Evolutionary conservation across 2,888 invertebrate genomes (phyloP).

Genomic region (Perizoma affinitatum): DNA sequence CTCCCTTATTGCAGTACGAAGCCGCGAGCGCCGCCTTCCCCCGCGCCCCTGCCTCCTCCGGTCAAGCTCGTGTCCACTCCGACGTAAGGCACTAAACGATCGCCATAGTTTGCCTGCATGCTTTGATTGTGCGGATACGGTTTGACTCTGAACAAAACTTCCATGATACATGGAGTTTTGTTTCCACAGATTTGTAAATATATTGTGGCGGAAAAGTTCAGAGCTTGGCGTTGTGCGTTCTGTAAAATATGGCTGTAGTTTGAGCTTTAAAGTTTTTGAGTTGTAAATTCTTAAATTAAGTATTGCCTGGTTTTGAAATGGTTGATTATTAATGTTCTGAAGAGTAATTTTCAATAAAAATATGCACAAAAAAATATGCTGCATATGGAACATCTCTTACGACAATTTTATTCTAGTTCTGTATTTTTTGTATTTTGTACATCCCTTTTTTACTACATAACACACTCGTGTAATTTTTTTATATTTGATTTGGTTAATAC

Average conservation of each 20-base stretch:
- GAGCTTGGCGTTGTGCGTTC: conserved; percentile 61
- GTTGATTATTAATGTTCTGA: conserved; percentile 10
- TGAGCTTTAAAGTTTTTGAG: conserved; percentile 36
- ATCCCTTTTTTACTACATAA: conserved; percentile 28
- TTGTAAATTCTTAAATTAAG: conserved; percentile 35
- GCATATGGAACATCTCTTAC: conserved; percentile 79
- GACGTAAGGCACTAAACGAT: conserved; percentile 82
- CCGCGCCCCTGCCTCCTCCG: conserved; percentile 90
- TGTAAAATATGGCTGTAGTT: conserved; percentile 54
- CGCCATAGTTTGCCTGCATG: conserved; percentile 73
- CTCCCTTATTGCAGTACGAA: conserved; percentile 97
- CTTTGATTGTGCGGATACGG: conserved; percentile 76
- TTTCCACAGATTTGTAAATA: conserved; percentile 58
- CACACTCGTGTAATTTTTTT: conserved; percentile 27
- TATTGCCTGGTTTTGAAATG: conserved; percentile 21
- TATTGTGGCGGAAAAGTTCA: conserved; percentile 47
- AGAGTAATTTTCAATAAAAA: conserved; percentile 1
- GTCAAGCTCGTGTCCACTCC: conserved; percentile 90
- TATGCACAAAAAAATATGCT: conserved; percentile 19
- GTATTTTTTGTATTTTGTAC: conserved; percentile 41
- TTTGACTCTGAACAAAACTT: conserved; percentile 50
- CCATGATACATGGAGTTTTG: conserved; percentile 21
- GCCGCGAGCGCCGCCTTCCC: conserved; percentile 91
- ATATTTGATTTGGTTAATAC: conserved; percentile 24
- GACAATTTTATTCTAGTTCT: conserved; percentile 50